Conservation (phyloP, 2,888 invertebrate species). For the Heliconius charithonia region DNA sequence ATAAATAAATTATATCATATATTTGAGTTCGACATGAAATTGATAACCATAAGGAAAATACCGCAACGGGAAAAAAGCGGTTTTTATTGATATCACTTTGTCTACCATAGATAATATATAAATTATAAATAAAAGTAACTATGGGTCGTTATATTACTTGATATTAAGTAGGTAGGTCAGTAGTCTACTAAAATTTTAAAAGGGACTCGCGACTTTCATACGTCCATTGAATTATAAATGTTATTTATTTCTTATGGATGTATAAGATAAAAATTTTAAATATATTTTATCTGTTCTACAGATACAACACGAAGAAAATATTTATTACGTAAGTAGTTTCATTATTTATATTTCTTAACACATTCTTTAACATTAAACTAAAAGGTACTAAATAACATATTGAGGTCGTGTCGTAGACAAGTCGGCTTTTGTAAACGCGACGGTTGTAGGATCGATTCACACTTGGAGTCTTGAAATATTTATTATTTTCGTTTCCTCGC, state of each 20-base stretch:
- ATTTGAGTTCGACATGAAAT: not conserved
- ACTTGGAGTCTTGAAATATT: too few species aligned
- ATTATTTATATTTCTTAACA: not conserved
- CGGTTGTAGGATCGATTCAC: too few species aligned
- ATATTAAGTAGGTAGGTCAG: not conserved
- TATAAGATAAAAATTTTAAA: not conserved
- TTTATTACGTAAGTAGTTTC: not conserved
- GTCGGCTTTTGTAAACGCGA: too few species aligned
- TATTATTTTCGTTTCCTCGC: too few species aligned
- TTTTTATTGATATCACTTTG: not conserved
- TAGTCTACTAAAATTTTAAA: too few species aligned
- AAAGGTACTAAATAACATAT: too few species aligned
- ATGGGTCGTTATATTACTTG: not conserved
- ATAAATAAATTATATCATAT: not conserved
- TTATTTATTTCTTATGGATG: not conserved
- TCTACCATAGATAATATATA: constrained; percentile 7
- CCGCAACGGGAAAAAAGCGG: not conserved
- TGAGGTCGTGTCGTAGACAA: too few species aligned
- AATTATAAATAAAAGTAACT: constrained; percentile 3
- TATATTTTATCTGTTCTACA: not conserved
- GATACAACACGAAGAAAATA: not conserved
- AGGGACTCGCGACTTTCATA: not conserved
- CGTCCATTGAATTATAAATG: not conserved
- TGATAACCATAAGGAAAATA: not conserved
- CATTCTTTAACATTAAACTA: not conserved